phyloP scores from a whole-genome alignment of 2,888 invertebrate species.

The Xylocampa areola region DNA sequence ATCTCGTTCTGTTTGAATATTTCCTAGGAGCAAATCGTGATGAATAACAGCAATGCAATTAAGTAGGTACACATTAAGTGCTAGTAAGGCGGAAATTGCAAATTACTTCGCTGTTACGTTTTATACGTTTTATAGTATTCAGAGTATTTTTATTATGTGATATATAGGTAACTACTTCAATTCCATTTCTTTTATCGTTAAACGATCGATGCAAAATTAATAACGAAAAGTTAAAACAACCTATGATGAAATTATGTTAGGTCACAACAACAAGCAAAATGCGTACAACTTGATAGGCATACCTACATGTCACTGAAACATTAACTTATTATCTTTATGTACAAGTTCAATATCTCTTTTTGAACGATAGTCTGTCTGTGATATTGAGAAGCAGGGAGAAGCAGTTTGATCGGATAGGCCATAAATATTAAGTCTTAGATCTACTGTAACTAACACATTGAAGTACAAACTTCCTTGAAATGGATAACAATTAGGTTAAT shows the following conservation, averaged over 20 bases:
- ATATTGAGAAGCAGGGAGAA: constrained; percentile 62
- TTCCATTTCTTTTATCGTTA: no score
- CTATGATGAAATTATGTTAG: no score
- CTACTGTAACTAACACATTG: constrained; percentile 4
- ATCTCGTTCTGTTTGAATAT: constrained; percentile 14
- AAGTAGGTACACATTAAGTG: no score
- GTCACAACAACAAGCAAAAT: no score
- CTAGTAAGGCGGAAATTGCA: no score
- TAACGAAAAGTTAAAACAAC: no score
- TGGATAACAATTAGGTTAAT: constrained; percentile 7
- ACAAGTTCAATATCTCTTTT: not conserved
- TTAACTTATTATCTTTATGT: not conserved
- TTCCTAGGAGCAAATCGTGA: constrained; percentile 1
- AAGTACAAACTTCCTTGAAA: constrained; percentile 34
- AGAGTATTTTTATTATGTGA: no score
- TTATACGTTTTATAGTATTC: no score
- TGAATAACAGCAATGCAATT: not conserved
- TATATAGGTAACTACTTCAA: no score
- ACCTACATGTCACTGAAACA: not conserved
- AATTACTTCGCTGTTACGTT: no score
- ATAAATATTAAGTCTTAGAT: constrained; percentile 45
- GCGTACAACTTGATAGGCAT: no score
- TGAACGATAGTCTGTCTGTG: constrained; percentile 65
- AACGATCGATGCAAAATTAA: no score
- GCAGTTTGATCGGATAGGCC: constrained; percentile 58